These are phyloP conservation scores for Crepidodera aurea DNA, from an alignment of 2,888 invertebrate genomes.

Conservation along the genomic window DNA sequence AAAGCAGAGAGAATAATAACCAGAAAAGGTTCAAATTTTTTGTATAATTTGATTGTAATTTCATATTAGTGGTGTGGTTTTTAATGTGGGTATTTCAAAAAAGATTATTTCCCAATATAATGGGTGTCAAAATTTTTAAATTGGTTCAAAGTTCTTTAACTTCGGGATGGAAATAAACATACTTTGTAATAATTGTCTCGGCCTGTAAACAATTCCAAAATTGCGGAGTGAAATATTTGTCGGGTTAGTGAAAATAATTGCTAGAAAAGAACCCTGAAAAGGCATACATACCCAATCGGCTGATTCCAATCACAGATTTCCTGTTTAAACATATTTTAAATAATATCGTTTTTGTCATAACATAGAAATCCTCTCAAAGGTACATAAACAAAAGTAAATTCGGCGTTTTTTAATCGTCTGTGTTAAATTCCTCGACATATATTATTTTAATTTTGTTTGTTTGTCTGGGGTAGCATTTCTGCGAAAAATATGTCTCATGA, in stretches of 20 bases:
- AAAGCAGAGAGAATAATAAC: too few relatives aligned
- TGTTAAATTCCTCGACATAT: conserved; percentile 43
- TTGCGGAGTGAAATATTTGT: too few relatives aligned
- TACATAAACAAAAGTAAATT: conserved; percentile 49
- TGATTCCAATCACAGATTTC: conserved; percentile 40
- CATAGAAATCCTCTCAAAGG: conserved; percentile 47
- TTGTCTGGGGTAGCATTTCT: conserved; percentile 48
- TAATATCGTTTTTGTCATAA: conserved; percentile 47
- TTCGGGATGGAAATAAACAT: too few relatives aligned
- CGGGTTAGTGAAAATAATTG: conserved; percentile 35
- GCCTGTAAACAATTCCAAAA: too few relatives aligned
- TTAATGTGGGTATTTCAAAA: too few relatives aligned
- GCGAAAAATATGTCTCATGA: conserved; percentile 53
- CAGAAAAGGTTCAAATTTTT: too few relatives aligned
- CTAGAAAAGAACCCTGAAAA: conserved; percentile 42
- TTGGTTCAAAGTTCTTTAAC: too few relatives aligned
- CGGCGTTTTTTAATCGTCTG: conserved; percentile 37
- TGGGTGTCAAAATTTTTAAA: too few relatives aligned
- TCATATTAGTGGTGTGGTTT: too few relatives aligned
- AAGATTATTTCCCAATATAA: too few relatives aligned
- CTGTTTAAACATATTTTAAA: conserved; percentile 47
- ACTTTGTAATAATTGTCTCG: too few relatives aligned
- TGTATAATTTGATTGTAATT: too few relatives aligned
- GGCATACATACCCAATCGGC: conserved; percentile 44
- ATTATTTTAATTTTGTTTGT: conserved; percentile 40